Evolutionary conservation across 2,113 vertebrate species (phyloP), one percentile per base, ranked within the genome.

Genomic region (Muntiacus muntjak): DNA sequence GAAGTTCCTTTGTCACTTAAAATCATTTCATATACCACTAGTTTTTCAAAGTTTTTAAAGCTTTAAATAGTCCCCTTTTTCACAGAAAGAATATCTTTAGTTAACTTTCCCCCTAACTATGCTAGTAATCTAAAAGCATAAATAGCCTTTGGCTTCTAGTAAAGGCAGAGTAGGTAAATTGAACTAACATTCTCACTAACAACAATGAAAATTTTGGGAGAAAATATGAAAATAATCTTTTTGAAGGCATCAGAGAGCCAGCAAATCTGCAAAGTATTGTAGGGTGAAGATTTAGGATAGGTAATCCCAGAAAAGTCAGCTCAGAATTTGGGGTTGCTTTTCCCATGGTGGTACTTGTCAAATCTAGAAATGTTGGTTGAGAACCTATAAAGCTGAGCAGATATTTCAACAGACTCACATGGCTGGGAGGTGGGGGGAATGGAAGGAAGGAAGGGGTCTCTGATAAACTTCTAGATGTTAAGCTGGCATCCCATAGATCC

Each of bases 221-320:
- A 95, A 58, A 95, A 60, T 95, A 52, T n/a, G 13, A 95, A 58
- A 95, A 60, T 95, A 52, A 85, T 78, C n/a, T 83, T 36, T 95
- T 55, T 86, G 67, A 79, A 78, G 47, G 45, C 36, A 62, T 47
- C 23, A 83, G n/a, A 83, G 26, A 82, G 15, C 52, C 82, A 74
- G 25, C 13, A 40, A 74, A 11, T 16, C 23, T 52, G 30, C 52
- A 83, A 79, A 92, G 10, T 58, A 71, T 83, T 92, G 33, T 43
- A 7, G 26, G 26, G 50, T 26, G 50, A 82, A 87, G 74, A 60
- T 74, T 28, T 28, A 88, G 43, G 19, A 33, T 10, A 43, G 14
- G 26, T 87, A 82, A 83, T 43, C 17, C 33, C 33, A 40, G 82
- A 71, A 43, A 67, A 84, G 15, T 92, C 10, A n/a, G 33, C 26